phyloP scores from a whole-genome alignment of 2,888 invertebrate genomes.

The Gerosis bhagava region DNA sequence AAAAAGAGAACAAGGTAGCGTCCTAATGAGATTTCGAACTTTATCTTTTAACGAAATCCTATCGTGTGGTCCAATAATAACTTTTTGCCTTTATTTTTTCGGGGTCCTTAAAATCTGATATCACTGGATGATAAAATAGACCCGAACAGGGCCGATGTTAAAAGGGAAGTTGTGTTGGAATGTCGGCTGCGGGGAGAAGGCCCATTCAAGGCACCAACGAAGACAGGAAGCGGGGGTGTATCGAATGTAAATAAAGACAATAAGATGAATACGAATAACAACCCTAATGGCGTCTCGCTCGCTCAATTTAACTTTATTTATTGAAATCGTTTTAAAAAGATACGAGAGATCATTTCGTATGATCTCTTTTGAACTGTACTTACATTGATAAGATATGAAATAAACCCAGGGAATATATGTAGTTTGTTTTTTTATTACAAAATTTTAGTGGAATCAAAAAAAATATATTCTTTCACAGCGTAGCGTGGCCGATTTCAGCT shows the following conservation, averaged over 20 bases:
- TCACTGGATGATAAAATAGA: conserved; percentile 61
- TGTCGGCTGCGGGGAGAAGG: conserved; percentile 39
- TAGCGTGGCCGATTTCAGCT: too few species aligned
- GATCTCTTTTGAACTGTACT: too few species aligned
- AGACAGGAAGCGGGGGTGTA: conserved; percentile 34
- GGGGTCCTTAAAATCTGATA: conserved; percentile 47
- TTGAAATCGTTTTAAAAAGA: conserved; percentile 1
- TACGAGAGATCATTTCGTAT: neutral
- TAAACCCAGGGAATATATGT: too few species aligned
- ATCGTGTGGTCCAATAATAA: conserved; percentile 15
- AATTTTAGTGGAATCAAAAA: too few species aligned
- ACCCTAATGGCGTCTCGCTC: conserved; percentile 1
- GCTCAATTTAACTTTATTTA: conserved; percentile 4
- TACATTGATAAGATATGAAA: too few species aligned
- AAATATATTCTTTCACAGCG: too few species aligned
- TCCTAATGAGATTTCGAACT: conserved; percentile 8
- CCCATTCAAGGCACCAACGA: conserved; percentile 33
- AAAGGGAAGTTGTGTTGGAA: conserved; percentile 77
- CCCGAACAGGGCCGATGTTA: conserved; percentile 50
- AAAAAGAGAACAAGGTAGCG: conserved; percentile 2
- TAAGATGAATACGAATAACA: conserved; percentile 30
- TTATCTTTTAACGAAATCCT: conserved; percentile 13
- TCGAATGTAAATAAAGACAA: conserved; percentile 16
- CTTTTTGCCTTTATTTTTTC: conserved; percentile 10
- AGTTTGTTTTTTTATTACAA: too few species aligned